Percentiles rank a stretch among this genome's conserved stretches.
Conservation (phyloP, 2,888 invertebrate species). For the Germaria angustata region DNA sequence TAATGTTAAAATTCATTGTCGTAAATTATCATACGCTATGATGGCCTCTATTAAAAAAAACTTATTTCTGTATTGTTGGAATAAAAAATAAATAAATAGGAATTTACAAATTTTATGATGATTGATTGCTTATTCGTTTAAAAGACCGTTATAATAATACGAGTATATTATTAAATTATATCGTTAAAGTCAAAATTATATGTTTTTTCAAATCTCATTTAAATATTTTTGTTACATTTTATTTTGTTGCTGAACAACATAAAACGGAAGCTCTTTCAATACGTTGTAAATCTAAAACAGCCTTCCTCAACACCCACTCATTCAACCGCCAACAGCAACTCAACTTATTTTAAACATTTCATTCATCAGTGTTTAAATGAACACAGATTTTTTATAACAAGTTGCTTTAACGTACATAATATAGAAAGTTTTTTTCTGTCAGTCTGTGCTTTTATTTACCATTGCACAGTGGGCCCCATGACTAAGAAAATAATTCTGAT, state of each 20-base stretch:
- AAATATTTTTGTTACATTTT: not conserved
- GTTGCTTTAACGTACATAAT: not conserved
- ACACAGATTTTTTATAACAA: not conserved
- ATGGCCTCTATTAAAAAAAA: not conserved
- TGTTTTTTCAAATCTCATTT: not conserved
- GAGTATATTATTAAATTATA: not conserved
- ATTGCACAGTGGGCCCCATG: constrained; percentile 14
- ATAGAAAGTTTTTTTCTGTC: not conserved
- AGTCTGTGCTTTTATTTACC: not conserved
- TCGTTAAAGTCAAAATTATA: not conserved
- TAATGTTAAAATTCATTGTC: constrained; percentile 7
- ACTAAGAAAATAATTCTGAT: not conserved
- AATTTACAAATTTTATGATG: too few relatives aligned
- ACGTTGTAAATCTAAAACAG: constrained; percentile 20
- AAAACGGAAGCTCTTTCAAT: constrained; percentile 59
- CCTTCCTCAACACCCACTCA: constrained; percentile 35
- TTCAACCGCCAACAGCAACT: not conserved
- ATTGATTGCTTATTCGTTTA: not conserved
- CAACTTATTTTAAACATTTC: constrained; percentile 29
- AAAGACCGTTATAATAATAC: not conserved
- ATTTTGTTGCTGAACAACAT: constrained; percentile 32
- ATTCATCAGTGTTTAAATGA: constrained; percentile 32
- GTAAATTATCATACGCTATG: constrained; percentile 40
- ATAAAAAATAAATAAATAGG: not conserved
- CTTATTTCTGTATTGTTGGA: too few relatives aligned